A percentile compares a stretch with the other conserved stretches of the same genome.
These are phyloP conservation scores for Crotalus tigris DNA, from an alignment of 2,113 vertebrate species.

Conservation along the genomic window DNA sequence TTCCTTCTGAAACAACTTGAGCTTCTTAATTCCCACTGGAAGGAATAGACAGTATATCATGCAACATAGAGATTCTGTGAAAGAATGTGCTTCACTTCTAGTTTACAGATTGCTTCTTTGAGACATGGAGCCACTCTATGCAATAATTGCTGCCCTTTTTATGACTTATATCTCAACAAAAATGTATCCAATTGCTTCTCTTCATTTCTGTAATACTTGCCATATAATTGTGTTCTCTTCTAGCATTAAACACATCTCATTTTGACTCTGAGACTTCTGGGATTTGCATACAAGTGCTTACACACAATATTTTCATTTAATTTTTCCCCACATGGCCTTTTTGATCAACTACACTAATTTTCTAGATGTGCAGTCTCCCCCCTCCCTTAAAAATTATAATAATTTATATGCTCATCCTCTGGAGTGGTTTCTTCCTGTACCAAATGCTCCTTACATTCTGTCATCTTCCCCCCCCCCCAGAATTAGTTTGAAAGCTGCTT, in stretches of 20 bases:
- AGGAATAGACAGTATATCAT: background rate
- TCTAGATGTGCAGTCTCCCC: background rate
- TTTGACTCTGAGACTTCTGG: background rate
- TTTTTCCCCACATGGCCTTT: background rate
- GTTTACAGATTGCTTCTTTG: background rate
- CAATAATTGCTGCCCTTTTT: background rate
- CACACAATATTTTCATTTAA: background rate
- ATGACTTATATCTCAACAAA: background rate
- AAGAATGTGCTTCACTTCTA: background rate
- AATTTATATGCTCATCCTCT: background rate
- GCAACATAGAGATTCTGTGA: background rate
- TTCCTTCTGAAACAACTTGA: background rate
- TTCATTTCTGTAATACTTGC: background rate
- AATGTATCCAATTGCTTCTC: background rate
- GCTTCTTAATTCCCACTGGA: background rate
- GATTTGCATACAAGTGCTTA: background rate
- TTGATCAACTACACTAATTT: background rate
- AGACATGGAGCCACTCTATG: background rate
- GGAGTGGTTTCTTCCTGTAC: background rate
- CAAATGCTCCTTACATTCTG: background rate
- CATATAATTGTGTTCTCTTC: background rate
- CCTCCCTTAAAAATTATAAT: background rate
- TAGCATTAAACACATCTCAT: background rate
- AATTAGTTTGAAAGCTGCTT: background rate
- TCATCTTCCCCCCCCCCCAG: background rate